Evolutionary conservation across 2,113 vertebrate species (phyloP).

Genomic region (Etheostoma spectabile): DNA sequence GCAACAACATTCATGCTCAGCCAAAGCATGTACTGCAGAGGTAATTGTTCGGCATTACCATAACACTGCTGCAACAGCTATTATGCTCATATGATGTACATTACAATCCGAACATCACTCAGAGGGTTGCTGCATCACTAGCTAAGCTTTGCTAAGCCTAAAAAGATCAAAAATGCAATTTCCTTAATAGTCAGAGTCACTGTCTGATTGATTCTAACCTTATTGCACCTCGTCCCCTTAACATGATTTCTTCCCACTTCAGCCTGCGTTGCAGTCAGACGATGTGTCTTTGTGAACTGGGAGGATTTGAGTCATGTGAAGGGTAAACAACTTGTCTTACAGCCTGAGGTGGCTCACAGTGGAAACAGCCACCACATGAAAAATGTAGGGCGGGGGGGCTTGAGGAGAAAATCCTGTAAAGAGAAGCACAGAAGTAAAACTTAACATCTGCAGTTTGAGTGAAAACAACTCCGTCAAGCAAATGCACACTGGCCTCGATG

Average conservation of each 20-base stretch:
- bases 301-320: conserved; percentile 18
- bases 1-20: conserved; percentile 1
- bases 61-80: background rate
- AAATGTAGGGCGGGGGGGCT: background rate
- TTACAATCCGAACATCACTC: conserved; percentile 1
- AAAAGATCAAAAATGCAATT: conserved; percentile 20
- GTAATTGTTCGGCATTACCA: background rate
- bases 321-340: conserved; percentile 32
- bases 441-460: conserved; percentile 30
- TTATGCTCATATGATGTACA: background rate
- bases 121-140: conserved; percentile 27
- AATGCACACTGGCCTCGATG: background rate
- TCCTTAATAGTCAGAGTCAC: background rate
- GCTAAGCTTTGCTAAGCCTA: background rate
- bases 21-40: background rate
- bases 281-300: conserved; percentile 5
- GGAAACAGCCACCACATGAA: conserved; percentile 27
- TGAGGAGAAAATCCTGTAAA: conserved; percentile 2
- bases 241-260: background rate
- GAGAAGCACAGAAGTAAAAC: background rate
- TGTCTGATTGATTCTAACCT: conserved; percentile 8
- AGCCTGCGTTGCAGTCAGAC: background rate
- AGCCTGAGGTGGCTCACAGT: conserved; percentile 35
- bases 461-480: conserved; percentile 41
- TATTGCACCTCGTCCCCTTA: background rate